Percentiles rank a stretch among this genome's conserved stretches.
Conservation (phyloP, 2,113 vertebrate species). For the Taurulus bubalis region DNA sequence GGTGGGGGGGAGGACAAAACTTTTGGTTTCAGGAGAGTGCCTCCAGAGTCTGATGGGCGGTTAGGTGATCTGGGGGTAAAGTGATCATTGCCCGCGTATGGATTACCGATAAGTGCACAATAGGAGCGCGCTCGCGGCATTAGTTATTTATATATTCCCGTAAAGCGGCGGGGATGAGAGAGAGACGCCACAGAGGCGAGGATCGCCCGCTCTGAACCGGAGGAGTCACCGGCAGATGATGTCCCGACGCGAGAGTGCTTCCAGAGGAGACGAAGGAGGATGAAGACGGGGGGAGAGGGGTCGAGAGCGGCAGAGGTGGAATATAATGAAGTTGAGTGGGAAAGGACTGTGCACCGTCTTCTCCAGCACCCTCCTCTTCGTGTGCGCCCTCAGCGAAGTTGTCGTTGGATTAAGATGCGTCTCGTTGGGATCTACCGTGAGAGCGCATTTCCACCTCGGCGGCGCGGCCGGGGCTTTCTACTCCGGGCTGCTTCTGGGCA, state of each 20-base stretch:
- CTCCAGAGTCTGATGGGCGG: constrained; percentile 15
- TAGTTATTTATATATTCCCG: constrained; percentile 76
- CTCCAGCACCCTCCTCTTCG: constrained; percentile 93
- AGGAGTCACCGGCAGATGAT: constrained; percentile 81
- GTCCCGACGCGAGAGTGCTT: constrained; percentile 80
- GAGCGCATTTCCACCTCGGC: constrained; percentile 90
- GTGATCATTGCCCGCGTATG: constrained; percentile 21
- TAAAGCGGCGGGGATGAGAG: constrained; percentile 69
- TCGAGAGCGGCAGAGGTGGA: constrained; percentile 87
- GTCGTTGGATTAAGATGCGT: constrained; percentile 93
- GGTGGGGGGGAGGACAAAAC: constrained; percentile 9
- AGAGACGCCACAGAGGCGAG: constrained; percentile 59
- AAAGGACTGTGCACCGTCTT: constrained; percentile 94
- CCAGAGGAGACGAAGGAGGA: constrained; percentile 87
- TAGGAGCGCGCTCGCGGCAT: constrained; percentile 47
- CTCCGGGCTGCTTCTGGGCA: constrained; percentile 90
- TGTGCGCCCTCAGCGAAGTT: constrained; percentile 93
- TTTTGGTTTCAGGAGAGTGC: constrained; percentile 45
- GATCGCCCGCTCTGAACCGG: constrained; percentile 74
- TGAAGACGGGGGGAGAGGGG: constrained; percentile 86
- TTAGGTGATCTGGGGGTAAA: constrained; percentile 8
- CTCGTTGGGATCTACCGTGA: constrained; percentile 90
- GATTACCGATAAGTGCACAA: constrained; percentile 61
- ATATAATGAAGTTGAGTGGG: constrained; percentile 97
- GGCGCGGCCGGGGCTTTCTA: constrained; percentile 93